Evolutionary conservation across 2,797 vertebrate species (phyloP).

Genomic region (Balearica regulorum): DNA sequence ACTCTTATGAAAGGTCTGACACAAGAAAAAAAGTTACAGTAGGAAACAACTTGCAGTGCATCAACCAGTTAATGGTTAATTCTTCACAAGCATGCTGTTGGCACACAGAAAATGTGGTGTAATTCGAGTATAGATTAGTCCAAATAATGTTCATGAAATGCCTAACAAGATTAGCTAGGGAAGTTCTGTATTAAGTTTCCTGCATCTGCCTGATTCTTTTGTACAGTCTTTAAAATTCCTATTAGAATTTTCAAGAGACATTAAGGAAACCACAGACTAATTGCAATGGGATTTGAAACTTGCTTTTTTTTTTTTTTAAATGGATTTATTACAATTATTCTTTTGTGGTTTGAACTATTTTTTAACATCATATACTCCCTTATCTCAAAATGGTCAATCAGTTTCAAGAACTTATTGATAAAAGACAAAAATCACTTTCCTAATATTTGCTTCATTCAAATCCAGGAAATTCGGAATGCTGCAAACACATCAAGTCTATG

Average conservation of each 20-base stretch:
- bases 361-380: neutral
- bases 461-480: neutral
- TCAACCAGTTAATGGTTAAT: neutral
- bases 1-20: neutral
- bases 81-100: neutral
- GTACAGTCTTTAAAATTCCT: neutral
- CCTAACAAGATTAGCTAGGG: neutral
- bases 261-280: neutral
- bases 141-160: neutral
- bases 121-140: neutral
- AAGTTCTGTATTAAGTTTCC: neutral
- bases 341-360: neutral
- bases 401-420: neutral
- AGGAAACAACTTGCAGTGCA: neutral
- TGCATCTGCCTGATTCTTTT: neutral
- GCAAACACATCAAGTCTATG: neutral
- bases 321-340: neutral
- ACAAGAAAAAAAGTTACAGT: neutral
- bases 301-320: neutral
- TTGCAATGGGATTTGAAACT: neutral
- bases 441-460: neutral
- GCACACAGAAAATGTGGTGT: neutral
- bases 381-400: neutral
- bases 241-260: neutral
- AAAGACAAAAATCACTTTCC: neutral